Conservation (phyloP, 2,113 vertebrate species). For the Heterotis niloticus region DNA sequence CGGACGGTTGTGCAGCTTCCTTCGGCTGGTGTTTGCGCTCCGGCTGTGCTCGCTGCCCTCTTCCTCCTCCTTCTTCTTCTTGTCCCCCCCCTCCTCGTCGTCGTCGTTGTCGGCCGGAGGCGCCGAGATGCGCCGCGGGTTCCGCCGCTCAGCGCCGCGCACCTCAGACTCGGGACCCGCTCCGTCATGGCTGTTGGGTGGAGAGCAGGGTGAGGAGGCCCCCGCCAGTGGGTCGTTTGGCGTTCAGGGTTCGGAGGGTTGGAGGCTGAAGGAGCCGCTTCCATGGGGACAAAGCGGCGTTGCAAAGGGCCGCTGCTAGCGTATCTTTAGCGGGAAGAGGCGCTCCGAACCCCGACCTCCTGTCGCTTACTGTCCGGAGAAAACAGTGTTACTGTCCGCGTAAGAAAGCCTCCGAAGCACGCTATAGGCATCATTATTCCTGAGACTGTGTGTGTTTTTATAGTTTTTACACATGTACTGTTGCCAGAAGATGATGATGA, state of each 20-base stretch:
- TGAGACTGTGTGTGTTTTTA: not conserved
- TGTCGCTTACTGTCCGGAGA: too few species aligned
- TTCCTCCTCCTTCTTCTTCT: not conserved
- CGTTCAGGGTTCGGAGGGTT: not conserved
- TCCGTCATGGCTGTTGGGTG: conserved; percentile 65
- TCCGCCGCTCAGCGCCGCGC: conserved; percentile 40
- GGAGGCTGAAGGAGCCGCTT: not conserved
- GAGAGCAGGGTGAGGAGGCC: conserved; percentile 60
- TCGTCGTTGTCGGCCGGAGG: conserved; percentile 31
- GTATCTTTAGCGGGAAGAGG: too few species aligned
- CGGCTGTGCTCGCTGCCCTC: too few species aligned
- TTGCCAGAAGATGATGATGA: too few species aligned
- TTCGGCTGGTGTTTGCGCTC: too few species aligned
- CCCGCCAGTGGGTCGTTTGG: not conserved
- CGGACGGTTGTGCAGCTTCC: too few species aligned
- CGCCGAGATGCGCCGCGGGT: conserved; percentile 62
- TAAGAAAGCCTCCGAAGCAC: too few species aligned
- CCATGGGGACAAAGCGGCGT: not conserved
- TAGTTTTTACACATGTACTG: not conserved
- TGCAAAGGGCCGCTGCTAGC: too few species aligned
- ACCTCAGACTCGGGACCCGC: conserved; percentile 49
- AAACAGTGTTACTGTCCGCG: too few species aligned
- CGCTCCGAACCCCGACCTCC: too few species aligned
- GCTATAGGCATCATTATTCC: too few species aligned
- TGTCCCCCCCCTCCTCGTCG: not conserved